Percentiles rank a stretch among this genome's conserved stretches.
phyloP scores from a whole-genome alignment of 2,113 vertebrate species.

The Vulpes vulpes region DNA sequence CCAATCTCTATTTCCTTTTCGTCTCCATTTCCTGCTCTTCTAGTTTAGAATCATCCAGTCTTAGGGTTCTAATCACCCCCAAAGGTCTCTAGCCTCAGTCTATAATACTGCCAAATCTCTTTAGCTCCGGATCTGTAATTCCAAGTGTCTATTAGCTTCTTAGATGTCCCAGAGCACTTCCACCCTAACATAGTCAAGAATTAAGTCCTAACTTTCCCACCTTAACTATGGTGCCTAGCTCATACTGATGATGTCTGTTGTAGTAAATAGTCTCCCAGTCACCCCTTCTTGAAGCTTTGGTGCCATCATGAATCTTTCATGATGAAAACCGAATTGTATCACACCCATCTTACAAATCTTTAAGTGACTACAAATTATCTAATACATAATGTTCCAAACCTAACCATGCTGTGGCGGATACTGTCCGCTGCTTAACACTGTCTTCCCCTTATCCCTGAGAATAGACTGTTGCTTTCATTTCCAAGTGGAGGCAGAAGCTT shows the following conservation, averaged over 20 bases:
- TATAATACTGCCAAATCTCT: not conserved
- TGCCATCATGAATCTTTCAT: not conserved
- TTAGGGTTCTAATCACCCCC: not conserved
- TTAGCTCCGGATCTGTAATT: not conserved
- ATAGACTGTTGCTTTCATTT: not conserved
- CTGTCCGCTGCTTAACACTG: not conserved
- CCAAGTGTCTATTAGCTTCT: not conserved
- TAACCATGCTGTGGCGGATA: not conserved
- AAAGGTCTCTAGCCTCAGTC: not conserved
- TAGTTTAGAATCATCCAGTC: not conserved
- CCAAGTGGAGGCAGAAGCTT: not conserved
- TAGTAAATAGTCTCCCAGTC: not conserved
- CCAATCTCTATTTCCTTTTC: not conserved
- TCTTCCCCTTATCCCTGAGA: not conserved
- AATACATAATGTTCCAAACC: not conserved
- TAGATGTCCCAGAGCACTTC: not conserved
- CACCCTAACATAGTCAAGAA: not conserved
- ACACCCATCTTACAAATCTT: not conserved
- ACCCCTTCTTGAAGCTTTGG: not conserved
- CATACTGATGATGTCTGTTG: not conserved
- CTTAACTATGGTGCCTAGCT: not conserved
- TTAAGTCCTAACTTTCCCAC: not conserved
- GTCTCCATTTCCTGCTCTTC: not conserved
- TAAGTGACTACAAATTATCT: not conserved
- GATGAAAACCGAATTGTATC: not conserved